Conservation (phyloP, 2,113 vertebrate species). For the Erpornis zantholeuca region DNA sequence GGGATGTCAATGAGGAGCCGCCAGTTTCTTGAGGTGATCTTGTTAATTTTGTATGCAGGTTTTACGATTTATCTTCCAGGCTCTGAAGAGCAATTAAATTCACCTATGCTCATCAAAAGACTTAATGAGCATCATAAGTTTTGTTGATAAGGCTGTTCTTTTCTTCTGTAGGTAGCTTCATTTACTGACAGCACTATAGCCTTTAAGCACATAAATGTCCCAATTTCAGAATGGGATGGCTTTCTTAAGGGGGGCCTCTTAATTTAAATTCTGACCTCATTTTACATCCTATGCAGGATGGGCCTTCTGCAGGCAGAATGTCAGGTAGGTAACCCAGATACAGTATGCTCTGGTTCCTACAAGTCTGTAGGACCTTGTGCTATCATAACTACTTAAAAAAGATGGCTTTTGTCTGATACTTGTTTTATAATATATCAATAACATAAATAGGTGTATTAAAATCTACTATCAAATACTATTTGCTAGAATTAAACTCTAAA, state of each 20-base stretch:
- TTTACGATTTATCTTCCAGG: slow-evolving; percentile 37
- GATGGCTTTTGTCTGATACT: neutral
- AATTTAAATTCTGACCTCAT: neutral
- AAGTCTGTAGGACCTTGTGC: neutral
- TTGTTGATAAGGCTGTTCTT: slow-evolving; percentile 30
- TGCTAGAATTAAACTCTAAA: neutral
- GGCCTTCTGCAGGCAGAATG: neutral
- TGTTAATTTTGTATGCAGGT: slow-evolving; percentile 24
- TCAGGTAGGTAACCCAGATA: neutral
- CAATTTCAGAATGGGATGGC: neutral
- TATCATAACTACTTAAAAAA: neutral
- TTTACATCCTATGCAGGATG: neutral
- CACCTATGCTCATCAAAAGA: slow-evolving; percentile 46
- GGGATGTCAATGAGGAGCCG: neutral
- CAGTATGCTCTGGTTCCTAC: neutral
- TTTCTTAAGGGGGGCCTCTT: neutral
- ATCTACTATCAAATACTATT: neutral
- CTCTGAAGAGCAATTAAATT: slow-evolving; percentile 47
- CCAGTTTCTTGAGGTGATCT: slow-evolving; percentile 9
- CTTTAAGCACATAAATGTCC: neutral
- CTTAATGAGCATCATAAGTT: slow-evolving; percentile 49
- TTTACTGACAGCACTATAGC: neutral
- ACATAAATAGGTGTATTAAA: neutral
- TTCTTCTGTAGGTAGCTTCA: neutral
- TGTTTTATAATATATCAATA: neutral